These are phyloP conservation scores for Eurois occulta DNA, from an alignment of 2,888 invertebrate genomes.

Conservation along the genomic window DNA sequence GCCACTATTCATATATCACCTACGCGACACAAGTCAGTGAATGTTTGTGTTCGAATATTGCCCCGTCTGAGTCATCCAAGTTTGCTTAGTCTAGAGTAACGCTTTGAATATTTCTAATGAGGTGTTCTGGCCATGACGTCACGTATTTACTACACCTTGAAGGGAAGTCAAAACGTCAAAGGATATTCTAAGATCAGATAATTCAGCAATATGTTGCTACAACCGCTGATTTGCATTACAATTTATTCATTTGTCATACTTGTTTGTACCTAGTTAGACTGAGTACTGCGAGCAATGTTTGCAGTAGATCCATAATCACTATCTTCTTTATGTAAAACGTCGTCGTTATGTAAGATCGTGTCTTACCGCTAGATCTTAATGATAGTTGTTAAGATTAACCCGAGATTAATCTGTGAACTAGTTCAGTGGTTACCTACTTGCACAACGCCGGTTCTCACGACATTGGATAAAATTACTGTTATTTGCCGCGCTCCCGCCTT, in stretches of 20 bases:
- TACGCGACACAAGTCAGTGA: constrained; percentile 9
- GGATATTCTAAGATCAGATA: constrained; percentile 48
- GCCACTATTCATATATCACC: constrained; percentile 6
- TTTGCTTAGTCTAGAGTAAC: constrained; percentile 37
- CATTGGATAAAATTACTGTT: constrained; percentile 88
- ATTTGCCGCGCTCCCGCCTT: constrained; percentile 72
- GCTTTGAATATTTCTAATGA: constrained; percentile 23
- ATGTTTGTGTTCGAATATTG: constrained; percentile 40
- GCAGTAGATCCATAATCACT: constrained; percentile 29
- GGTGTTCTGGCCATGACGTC: constrained; percentile 28
- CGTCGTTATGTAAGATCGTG: constrained; percentile 74
- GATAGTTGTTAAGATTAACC: constrained; percentile 84
- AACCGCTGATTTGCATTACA: constrained; percentile 24
- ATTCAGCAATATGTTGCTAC: constrained; percentile 29
- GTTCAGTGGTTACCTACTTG: constrained; percentile 82
- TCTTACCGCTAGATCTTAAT: constrained; percentile 80
- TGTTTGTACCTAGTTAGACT: constrained; percentile 23
- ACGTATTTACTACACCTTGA: constrained; percentile 32
- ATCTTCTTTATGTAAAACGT: constrained; percentile 60
- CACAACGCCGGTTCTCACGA: constrained; percentile 87
- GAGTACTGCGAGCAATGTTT: constrained; percentile 20
- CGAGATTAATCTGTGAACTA: constrained; percentile 85
- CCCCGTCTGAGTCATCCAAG: constrained; percentile 41
- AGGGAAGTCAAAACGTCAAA: constrained; percentile 34
- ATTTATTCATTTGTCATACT: constrained; percentile 34